Percentiles rank a stretch among this genome's conserved stretches.
phyloP scores from a whole-genome alignment of 2,888 invertebrate genomes.

The Eristalis intricaria region DNA sequence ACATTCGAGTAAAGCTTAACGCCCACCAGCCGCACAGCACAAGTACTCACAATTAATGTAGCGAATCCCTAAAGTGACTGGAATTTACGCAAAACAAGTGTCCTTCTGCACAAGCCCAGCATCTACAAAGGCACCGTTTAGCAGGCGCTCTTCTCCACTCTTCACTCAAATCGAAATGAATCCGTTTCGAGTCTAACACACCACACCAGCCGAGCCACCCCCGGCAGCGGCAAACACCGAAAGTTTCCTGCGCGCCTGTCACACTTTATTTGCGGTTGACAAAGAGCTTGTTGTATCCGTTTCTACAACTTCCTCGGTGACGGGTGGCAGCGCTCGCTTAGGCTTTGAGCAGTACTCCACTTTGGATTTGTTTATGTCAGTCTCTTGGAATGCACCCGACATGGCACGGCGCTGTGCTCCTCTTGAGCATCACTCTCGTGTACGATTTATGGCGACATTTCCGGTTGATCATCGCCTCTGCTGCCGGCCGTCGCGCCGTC shows the following conservation, averaged over 20 bases:
- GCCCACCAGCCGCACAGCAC: conserved; percentile 7
- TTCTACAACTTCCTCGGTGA: conserved; percentile 9
- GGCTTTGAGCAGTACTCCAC: conserved; percentile 9
- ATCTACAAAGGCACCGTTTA: conserved; percentile 34
- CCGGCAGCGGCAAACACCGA: conserved; percentile 3
- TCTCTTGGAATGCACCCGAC: not conserved
- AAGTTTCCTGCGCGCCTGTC: conserved; percentile 36
- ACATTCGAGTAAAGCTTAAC: not conserved
- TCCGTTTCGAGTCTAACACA: not conserved
- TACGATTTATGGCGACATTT: conserved; percentile 64
- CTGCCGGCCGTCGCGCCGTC: not conserved
- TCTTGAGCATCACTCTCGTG: conserved; percentile 31
- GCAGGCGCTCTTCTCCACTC: not conserved
- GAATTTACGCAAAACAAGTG: conserved; percentile 23
- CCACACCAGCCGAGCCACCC: not conserved
- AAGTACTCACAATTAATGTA: conserved; percentile 13
- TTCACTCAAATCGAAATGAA: not conserved
- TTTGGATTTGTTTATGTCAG: conserved; percentile 39
- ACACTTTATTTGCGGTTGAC: conserved; percentile 57
- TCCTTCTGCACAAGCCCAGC: conserved; percentile 2
- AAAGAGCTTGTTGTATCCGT: conserved; percentile 47
- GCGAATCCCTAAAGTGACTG: conserved; percentile 26
- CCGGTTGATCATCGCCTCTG: conserved; percentile 47
- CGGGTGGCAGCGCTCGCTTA: not conserved
- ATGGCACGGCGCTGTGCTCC: not conserved